phyloP scores from a whole-genome alignment of 1,140 invertebrate genomes.

The Limonius californicus region DNA sequence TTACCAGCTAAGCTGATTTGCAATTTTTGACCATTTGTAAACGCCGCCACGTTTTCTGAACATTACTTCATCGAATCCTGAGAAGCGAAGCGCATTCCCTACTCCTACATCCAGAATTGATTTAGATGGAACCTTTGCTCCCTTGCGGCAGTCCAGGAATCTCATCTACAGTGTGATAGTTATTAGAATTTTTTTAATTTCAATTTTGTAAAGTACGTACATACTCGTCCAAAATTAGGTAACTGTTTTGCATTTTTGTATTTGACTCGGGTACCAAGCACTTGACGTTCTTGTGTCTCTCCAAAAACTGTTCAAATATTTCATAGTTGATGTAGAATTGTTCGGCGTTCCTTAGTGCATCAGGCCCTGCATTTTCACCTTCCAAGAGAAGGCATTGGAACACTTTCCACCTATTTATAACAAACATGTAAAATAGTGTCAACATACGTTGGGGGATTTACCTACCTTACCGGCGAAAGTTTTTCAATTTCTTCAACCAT shows the following conservation, averaged over 20 bases:
- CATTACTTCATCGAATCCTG: slow-evolving; percentile 52
- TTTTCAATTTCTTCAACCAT: slow-evolving; percentile 46
- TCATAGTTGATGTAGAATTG: slow-evolving; percentile 48
- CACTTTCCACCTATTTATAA: slow-evolving; percentile 40
- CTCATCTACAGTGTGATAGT: slow-evolving; percentile 46
- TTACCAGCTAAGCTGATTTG: slow-evolving; percentile 38
- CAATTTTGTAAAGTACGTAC: slow-evolving; percentile 35
- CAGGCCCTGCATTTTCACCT: slow-evolving; percentile 50
- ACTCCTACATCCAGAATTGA: slow-evolving; percentile 52
- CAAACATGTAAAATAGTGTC: not conserved
- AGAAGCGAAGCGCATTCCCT: slow-evolving; percentile 45
- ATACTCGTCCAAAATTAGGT: slow-evolving; percentile 53
- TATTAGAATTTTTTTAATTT: too few relatives aligned
- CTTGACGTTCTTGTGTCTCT: slow-evolving; percentile 44
- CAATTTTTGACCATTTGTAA: slow-evolving; percentile 51
- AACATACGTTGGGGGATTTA: too few relatives aligned
- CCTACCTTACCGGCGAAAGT: slow-evolving; percentile 46
- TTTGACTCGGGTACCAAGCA: slow-evolving; percentile 54
- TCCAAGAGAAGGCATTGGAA: slow-evolving; percentile 52
- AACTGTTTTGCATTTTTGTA: slow-evolving; percentile 51
- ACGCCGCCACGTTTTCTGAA: slow-evolving; percentile 51
- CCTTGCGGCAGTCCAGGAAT: slow-evolving; percentile 50
- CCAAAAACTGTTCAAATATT: slow-evolving; percentile 48
- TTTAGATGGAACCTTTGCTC: slow-evolving; percentile 47
- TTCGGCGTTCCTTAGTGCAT: slow-evolving; percentile 48